Conservation (phyloP, 1,140 invertebrate species). For the Vanessa tameamea region DNA sequence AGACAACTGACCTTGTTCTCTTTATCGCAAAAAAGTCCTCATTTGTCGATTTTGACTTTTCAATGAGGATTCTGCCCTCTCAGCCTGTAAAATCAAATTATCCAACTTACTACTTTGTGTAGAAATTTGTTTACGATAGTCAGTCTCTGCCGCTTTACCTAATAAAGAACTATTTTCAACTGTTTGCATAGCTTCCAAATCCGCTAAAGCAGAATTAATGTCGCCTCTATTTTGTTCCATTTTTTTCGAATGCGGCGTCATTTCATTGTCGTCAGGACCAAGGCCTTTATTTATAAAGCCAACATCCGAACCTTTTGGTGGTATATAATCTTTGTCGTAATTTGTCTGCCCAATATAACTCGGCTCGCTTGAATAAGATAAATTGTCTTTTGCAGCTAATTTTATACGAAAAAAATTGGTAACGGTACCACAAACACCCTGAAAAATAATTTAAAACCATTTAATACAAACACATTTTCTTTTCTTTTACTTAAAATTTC, state of each 20-base stretch:
- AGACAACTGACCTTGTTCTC: neutral
- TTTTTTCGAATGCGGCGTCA: slow-evolving; percentile 53
- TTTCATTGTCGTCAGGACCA: slow-evolving; percentile 69
- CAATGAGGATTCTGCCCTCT: slow-evolving; percentile 85
- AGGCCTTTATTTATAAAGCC: slow-evolving; percentile 64
- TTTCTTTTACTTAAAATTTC: too few species aligned
- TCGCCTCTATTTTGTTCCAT: slow-evolving; percentile 55
- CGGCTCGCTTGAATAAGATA: slow-evolving; percentile 76
- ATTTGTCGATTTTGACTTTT: slow-evolving; percentile 87
- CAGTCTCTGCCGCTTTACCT: slow-evolving; percentile 63
- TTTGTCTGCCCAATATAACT: slow-evolving; percentile 73
- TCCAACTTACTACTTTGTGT: slow-evolving; percentile 85
- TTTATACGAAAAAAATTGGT: slow-evolving; percentile 83
- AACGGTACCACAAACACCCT: slow-evolving; percentile 85
- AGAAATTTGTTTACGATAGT: slow-evolving; percentile 82
- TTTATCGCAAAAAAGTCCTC: slow-evolving; percentile 84
- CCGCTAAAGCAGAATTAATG: slow-evolving; percentile 76
- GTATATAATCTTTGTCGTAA: slow-evolving; percentile 67
- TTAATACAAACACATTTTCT: neutral
- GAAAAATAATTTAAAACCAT: slow-evolving; percentile 43
- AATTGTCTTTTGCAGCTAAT: slow-evolving; percentile 71
- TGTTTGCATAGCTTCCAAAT: slow-evolving; percentile 72
- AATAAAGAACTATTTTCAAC: slow-evolving; percentile 53
- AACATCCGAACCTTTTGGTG: slow-evolving; percentile 51
- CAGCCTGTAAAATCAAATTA: slow-evolving; percentile 84